Evolutionary conservation across 2,888 invertebrate genomes (phyloP).

Genomic region (Epinotia bilunana): DNA sequence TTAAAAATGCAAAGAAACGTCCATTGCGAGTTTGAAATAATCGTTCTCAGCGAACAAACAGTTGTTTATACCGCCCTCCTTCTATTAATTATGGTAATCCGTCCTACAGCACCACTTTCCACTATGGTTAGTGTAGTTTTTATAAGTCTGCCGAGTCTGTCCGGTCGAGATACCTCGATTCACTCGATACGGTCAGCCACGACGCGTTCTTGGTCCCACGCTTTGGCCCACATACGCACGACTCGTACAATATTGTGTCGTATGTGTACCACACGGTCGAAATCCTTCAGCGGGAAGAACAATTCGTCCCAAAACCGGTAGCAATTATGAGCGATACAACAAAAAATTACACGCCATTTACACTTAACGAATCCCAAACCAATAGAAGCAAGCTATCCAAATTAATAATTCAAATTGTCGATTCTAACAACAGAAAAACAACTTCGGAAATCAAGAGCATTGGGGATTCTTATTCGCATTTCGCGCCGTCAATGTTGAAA

Average conservation of each 20-base stretch:
- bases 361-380: conserved; percentile 14
- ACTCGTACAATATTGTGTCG: conserved; percentile 52
- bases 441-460: conserved; percentile 74
- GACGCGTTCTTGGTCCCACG: conserved; percentile 71
- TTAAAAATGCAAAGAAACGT: conserved; percentile 37
- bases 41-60: conserved; percentile 17
- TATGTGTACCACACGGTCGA: conserved; percentile 10
- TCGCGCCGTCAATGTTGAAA: conserved; percentile 76
- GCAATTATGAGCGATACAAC: conserved; percentile 17
- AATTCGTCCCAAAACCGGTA: conserved; percentile 46
- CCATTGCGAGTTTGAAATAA: conserved; percentile 26
- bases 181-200: conserved; percentile 80
- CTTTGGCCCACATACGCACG: conserved; percentile 73
- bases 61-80: conserved; percentile 29
- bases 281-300: conserved; percentile 59
- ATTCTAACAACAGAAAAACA: conserved; percentile 63
- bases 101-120: conserved; percentile 66
- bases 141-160: conserved; percentile 69
- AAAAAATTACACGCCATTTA: neutral
- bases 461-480: conserved; percentile 82
- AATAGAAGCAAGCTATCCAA: conserved; percentile 13
- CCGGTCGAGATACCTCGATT: conserved; percentile 73
- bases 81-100: conserved; percentile 47
- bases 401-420: conserved; percentile 27
- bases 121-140: conserved; percentile 62